phyloP scores from a whole-genome alignment of 2,113 vertebrate genomes.

The Anolis carolinensis region DNA sequence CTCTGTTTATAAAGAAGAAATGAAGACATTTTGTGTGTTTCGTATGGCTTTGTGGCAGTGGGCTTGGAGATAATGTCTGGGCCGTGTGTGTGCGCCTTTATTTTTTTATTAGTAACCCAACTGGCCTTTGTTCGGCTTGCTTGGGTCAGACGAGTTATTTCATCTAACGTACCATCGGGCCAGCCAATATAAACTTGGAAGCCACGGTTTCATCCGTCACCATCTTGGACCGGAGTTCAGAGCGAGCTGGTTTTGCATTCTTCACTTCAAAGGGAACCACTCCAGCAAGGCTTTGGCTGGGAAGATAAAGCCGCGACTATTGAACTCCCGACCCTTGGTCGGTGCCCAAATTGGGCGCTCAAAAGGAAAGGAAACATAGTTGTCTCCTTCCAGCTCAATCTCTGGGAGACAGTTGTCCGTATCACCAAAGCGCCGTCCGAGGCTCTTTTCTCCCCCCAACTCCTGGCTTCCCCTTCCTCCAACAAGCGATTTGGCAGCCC shows the following conservation, averaged over 20 bases:
- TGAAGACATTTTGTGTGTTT: slow-evolving; percentile 5
- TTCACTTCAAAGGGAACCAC: slow-evolving; percentile 72
- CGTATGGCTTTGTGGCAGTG: slow-evolving; percentile 10
- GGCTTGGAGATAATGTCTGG: not conserved
- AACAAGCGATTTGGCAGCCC: slow-evolving; percentile 55
- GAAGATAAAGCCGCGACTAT: slow-evolving; percentile 75
- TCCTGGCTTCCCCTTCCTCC: no score
- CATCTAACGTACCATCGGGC: slow-evolving; percentile 65
- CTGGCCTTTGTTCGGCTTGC: slow-evolving; percentile 9
- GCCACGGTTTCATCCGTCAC: slow-evolving; percentile 75
- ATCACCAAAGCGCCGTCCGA: slow-evolving; percentile 72
- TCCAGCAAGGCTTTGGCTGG: slow-evolving; percentile 76
- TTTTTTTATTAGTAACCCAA: not conserved
- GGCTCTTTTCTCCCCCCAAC: slow-evolving; percentile 12
- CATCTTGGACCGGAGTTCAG: slow-evolving; percentile 77
- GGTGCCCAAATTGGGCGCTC: slow-evolving; percentile 67
- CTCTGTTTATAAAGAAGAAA: slow-evolving; percentile 14
- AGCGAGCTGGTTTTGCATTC: slow-evolving; percentile 67
- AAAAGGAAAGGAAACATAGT: slow-evolving; percentile 60
- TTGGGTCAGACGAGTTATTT: slow-evolving; percentile 57
- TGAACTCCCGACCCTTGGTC: slow-evolving; percentile 76
- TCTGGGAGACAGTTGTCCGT: slow-evolving; percentile 62
- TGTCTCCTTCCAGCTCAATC: slow-evolving; percentile 65
- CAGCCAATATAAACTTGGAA: slow-evolving; percentile 63
- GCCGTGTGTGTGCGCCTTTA: no score